These are phyloP conservation scores for Takifugu rubripes DNA, from an alignment of 2,797 vertebrate genomes.

Conservation along the genomic window DNA sequence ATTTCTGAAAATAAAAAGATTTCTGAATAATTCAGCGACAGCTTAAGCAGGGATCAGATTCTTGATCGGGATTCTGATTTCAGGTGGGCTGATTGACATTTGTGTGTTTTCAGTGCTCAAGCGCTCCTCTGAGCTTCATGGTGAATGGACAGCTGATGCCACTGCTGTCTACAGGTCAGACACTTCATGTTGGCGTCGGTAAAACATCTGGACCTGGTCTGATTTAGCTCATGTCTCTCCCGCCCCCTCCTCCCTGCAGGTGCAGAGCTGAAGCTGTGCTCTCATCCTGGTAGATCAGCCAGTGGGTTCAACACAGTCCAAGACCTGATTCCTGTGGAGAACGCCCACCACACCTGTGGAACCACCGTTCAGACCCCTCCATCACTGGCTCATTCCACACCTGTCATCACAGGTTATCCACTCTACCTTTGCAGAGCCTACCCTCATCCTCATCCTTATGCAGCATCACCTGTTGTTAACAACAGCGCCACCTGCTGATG, in stretches of 20 bases:
- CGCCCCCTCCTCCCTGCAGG: constrained; percentile 29
- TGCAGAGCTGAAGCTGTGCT: constrained; percentile 29
- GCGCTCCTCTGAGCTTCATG: constrained; percentile 33
- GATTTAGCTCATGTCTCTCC: neutral
- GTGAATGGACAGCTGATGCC: constrained; percentile 42
- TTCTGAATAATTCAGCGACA: too few relatives aligned
- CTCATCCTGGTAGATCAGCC: constrained; percentile 45
- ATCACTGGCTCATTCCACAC: constrained; percentile 11
- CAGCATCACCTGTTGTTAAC: neutral
- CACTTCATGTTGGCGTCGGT: neutral
- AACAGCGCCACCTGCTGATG: neutral
- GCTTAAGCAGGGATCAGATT: too few relatives aligned
- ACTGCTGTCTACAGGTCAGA: constrained; percentile 49
- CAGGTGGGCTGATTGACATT: neutral
- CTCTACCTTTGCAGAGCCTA: too few relatives aligned
- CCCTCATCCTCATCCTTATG: too few relatives aligned
- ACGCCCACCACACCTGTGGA: constrained; percentile 4
- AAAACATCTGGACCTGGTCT: neutral
- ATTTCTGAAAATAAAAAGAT: too few relatives aligned
- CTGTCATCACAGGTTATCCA: constrained; percentile 59
- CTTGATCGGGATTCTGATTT: too few relatives aligned
- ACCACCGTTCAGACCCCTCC: neutral
- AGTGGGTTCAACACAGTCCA: constrained; percentile 51
- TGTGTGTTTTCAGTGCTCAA: constrained; percentile 36
- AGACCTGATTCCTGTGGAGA: constrained; percentile 17